These are phyloP conservation scores for Decapterus maruadsi DNA, from an alignment of 2,797 vertebrate genomes.

Conservation along the genomic window DNA sequence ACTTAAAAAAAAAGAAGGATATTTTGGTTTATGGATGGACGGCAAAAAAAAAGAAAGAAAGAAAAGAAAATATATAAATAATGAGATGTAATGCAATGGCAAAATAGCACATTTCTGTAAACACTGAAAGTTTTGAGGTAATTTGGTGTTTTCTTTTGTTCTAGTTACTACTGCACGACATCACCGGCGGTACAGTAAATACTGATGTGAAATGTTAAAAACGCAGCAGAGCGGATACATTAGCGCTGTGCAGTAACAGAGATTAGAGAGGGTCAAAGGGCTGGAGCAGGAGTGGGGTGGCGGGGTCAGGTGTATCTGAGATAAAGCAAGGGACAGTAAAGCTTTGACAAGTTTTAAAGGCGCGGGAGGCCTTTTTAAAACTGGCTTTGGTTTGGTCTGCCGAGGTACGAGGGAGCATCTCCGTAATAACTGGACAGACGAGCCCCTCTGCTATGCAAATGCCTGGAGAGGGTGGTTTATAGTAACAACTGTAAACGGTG, in stretches of 20 bases:
- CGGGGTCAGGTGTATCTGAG: slow-evolving; percentile 52
- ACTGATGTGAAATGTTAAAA: slow-evolving; percentile 57
- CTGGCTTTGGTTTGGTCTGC: slow-evolving; percentile 85
- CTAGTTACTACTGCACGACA: slow-evolving; percentile 49
- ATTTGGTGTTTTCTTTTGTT: slow-evolving; percentile 64
- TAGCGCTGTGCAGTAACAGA: slow-evolving; percentile 29
- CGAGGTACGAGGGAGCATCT: slow-evolving; percentile 66
- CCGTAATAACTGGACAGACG: slow-evolving; percentile 63
- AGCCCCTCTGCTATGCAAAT: slow-evolving; percentile 58
- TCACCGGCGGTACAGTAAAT: slow-evolving; percentile 65
- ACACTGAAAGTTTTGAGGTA: slow-evolving; percentile 82
- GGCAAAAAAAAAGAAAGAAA: slow-evolving; percentile 77
- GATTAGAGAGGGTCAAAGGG: slow-evolving; percentile 44
- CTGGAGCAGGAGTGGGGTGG: slow-evolving; percentile 16
- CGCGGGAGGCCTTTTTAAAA: slow-evolving; percentile 69
- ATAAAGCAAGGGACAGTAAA: slow-evolving; percentile 77
- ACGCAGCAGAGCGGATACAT: slow-evolving; percentile 43
- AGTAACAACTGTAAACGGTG: slow-evolving; percentile 42
- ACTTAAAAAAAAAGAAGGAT: slow-evolving; percentile 46
- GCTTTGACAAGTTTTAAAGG: slow-evolving; percentile 71
- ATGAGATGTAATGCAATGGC: slow-evolving; percentile 53
- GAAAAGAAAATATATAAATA: slow-evolving; percentile 35
- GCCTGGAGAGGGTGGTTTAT: slow-evolving; percentile 46
- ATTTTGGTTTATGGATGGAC: slow-evolving; percentile 76
- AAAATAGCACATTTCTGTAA: slow-evolving; percentile 78